Evolutionary conservation across 2,113 vertebrate species (phyloP).

Genomic region (Pelecanus crispus): DNA sequence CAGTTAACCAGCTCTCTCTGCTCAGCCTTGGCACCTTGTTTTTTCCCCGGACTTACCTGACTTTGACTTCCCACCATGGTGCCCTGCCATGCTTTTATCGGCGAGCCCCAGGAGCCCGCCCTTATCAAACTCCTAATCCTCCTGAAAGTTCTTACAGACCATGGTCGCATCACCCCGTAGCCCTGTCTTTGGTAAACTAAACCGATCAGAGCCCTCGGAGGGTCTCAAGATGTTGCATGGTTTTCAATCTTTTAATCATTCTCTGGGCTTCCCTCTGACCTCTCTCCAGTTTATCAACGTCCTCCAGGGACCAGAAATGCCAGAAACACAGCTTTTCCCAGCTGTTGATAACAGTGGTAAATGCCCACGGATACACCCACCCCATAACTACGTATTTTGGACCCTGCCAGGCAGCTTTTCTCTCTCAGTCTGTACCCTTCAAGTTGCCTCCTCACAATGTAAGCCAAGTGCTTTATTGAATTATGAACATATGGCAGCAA

Average conservation of each 20-base stretch:
- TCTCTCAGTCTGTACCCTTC: background rate
- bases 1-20: background rate
- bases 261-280: background rate
- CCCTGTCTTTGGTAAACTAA: background rate
- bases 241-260: background rate
- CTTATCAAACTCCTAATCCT: background rate
- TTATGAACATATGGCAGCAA: background rate
- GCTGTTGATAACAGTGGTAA: background rate
- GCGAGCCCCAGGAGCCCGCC: background rate
- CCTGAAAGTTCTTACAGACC: background rate
- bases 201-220: accelerated
- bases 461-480: background rate
- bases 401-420: background rate
- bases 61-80: background rate
- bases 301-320: background rate
- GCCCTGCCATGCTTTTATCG: background rate
- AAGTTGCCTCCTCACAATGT: background rate
- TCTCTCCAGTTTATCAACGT: background rate
- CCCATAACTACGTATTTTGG: background rate
- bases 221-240: background rate
- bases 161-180: accelerated
- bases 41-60: background rate
- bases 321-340: background rate
- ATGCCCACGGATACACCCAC: background rate
- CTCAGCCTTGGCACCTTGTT: background rate